These are phyloP conservation scores for Schizaphis graminum DNA, from an alignment of 2,888 invertebrate species.

Conservation along the genomic window DNA sequence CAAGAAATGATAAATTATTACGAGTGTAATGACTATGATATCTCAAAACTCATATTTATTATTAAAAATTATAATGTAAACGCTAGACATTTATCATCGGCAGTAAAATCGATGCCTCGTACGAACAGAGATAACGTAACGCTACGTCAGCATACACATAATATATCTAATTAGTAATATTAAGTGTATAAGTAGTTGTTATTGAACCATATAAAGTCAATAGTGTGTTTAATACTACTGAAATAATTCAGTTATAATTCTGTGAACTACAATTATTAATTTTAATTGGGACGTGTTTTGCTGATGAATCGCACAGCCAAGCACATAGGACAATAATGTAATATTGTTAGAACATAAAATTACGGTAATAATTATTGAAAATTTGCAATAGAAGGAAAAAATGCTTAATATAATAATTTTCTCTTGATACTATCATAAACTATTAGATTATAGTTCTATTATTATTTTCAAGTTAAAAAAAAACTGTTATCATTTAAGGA, in stretches of 20 bases:
- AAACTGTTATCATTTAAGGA: neutral
- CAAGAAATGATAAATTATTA: constrained; percentile 38
- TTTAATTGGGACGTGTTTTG: neutral
- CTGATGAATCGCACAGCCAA: neutral
- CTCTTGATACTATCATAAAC: neutral
- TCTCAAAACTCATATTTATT: constrained; percentile 38
- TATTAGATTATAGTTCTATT: neutral
- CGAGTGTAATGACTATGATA: constrained; percentile 22
- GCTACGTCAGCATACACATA: neutral
- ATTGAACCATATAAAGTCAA: neutral
- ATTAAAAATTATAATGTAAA: constrained; percentile 31
- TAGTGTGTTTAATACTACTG: neutral
- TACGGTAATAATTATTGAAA: neutral
- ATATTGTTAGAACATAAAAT: neutral
- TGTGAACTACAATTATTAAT: neutral
- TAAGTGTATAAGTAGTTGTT: neutral
- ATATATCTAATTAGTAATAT: neutral
- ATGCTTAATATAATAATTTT: neutral
- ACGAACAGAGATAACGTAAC: neutral
- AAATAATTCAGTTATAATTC: neutral
- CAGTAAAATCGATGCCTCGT: neutral
- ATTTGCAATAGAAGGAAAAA: neutral
- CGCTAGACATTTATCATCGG: constrained; percentile 17
- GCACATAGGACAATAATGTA: neutral
- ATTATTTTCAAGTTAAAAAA: neutral